Percentiles rank a stretch among this genome's conserved stretches.
phyloP scores from a whole-genome alignment of 1,140 invertebrate genomes.

The Myzus persicae region DNA sequence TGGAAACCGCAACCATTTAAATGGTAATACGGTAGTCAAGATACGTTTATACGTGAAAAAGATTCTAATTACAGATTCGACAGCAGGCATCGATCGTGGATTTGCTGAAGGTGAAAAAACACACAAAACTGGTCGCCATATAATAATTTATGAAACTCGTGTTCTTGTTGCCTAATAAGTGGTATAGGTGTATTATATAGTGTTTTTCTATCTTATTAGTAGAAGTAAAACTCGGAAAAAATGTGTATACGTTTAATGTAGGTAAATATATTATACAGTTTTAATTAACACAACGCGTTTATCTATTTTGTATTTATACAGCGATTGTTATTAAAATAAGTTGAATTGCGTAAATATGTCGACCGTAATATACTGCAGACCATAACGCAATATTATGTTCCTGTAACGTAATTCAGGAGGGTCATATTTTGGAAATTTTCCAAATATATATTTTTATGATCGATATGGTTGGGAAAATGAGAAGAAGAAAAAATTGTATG shows the following conservation, averaged over 20 bases:
- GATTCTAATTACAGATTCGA: constrained; percentile 43
- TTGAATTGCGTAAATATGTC: not conserved
- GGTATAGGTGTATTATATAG: not conserved
- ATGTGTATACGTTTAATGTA: not conserved
- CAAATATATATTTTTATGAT: constrained; percentile 42
- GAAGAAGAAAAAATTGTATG: constrained; percentile 50
- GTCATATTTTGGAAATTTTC: constrained; percentile 45
- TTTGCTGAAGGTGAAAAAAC: constrained; percentile 47
- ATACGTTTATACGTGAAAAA: constrained; percentile 31
- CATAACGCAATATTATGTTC: not conserved
- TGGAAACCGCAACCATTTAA: constrained; percentile 51
- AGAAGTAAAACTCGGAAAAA: constrained; percentile 7
- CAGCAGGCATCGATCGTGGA: not conserved
- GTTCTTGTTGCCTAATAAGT: constrained; percentile 35
- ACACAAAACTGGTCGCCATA: constrained; percentile 41
- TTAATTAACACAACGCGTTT: not conserved
- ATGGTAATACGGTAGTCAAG: constrained; percentile 52
- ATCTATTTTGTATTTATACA: not conserved
- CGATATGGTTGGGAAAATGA: constrained; percentile 34
- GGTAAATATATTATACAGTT: not conserved
- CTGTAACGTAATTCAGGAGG: not conserved
- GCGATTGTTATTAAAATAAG: not conserved
- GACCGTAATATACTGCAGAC: not conserved
- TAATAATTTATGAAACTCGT: constrained; percentile 32
- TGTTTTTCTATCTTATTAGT: constrained; percentile 11